Conservation (phyloP, 2,888 invertebrate species). For the Zele albiditarsus region DNA sequence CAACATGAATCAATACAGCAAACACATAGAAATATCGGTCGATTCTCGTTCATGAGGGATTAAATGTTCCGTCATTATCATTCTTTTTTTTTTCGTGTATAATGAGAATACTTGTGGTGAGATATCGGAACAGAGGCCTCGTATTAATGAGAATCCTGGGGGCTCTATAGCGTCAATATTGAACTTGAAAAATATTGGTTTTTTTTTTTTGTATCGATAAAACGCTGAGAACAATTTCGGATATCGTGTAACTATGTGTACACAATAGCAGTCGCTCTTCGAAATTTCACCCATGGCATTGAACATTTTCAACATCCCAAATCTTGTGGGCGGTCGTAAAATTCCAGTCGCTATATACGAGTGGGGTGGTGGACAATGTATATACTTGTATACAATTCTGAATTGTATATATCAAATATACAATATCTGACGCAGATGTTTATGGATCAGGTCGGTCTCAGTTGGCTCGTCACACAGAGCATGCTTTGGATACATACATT, state of each 20-base stretch:
- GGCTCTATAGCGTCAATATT: background rate
- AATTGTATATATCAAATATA: constrained; percentile 4
- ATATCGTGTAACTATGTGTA: background rate
- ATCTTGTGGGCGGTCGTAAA: constrained; percentile 27
- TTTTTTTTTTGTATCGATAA: background rate
- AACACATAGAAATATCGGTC: no score
- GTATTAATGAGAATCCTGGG: background rate
- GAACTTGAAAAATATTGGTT: background rate
- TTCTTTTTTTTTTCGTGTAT: background rate
- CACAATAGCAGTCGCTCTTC: background rate
- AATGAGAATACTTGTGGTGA: background rate
- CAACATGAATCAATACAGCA: no score
- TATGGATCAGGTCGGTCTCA: constrained; percentile 1
- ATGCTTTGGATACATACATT: background rate
- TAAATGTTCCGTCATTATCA: no score
- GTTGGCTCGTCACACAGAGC: background rate
- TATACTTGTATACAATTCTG: background rate
- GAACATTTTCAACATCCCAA: constrained; percentile 10
- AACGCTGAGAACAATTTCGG: background rate
- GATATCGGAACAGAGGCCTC: background rate
- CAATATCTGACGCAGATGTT: constrained; percentile 6
- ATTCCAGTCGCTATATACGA: background rate
- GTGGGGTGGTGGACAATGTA: background rate
- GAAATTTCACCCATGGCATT: constrained; percentile 12
- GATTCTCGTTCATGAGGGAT: no score